These are phyloP conservation scores for Luffia ferchaultella DNA, from an alignment of 2,888 invertebrate genomes.

Conservation along the genomic window DNA sequence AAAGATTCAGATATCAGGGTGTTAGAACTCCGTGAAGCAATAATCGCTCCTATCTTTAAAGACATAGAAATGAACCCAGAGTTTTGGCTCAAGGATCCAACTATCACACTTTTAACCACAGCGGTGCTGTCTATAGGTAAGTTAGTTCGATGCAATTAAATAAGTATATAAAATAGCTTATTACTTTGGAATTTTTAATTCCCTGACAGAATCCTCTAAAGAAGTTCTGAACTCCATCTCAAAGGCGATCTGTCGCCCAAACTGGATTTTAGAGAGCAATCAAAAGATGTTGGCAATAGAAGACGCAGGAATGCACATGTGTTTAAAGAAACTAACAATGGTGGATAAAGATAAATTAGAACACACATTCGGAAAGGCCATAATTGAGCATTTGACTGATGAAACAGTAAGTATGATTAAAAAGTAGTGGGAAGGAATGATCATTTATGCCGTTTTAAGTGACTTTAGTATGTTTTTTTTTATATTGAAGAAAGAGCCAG, in stretches of 20 bases:
- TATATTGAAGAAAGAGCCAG: too few relatives aligned
- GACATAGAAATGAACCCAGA: conserved; percentile 65
- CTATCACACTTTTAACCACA: conserved; percentile 73
- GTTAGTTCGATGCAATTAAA: conserved; percentile 14
- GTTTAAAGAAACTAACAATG: conserved; percentile 76
- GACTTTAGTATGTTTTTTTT: too few relatives aligned
- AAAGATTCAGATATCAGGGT: conserved; percentile 73
- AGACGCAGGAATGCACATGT: conserved; percentile 78
- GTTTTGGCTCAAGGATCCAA: conserved; percentile 74
- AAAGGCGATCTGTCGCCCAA: conserved; percentile 38
- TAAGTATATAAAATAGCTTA: not conserved
- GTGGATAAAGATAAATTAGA: conserved; percentile 63
- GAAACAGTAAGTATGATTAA: conserved; percentile 67
- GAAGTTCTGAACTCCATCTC: conserved; percentile 37
- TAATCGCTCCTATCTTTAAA: conserved; percentile 65
- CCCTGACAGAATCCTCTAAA: conserved; percentile 36
- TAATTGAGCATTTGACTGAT: conserved; percentile 58
- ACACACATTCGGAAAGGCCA: conserved; percentile 63
- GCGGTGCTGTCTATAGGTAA: conserved; percentile 74
- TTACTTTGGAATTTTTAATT: conserved; percentile 1
- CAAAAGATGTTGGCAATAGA: conserved; percentile 68
- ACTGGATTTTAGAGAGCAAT: conserved; percentile 65
- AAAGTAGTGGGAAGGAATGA: too few relatives aligned
- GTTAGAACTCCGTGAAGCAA: conserved; percentile 73
- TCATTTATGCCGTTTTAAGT: too few relatives aligned